phyloP scores from a whole-genome alignment of 2,113 vertebrate species.

The Capreolus pygargus region DNA sequence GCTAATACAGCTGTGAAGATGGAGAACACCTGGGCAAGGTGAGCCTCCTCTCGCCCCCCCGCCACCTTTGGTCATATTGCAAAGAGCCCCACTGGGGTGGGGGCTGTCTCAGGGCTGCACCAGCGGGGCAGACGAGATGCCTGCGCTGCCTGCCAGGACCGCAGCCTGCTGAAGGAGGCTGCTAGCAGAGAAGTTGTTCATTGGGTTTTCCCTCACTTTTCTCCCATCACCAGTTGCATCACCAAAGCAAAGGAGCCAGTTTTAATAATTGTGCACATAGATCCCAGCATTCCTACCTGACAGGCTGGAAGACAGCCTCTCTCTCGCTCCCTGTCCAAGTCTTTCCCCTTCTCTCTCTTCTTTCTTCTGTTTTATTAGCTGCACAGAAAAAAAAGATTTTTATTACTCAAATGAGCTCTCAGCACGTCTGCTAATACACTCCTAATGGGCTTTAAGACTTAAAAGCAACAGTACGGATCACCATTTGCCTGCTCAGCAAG shows the following conservation, averaged over 20 bases:
- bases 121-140: not conserved
- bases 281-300: not conserved
- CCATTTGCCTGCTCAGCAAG: constrained; percentile 83
- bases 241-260: not conserved
- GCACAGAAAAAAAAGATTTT: constrained; percentile 76
- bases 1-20: not conserved
- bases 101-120: not conserved
- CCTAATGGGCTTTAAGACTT: constrained; percentile 86
- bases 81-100: not conserved
- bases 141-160: not conserved
- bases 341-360: constrained; percentile 16
- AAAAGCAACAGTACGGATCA: constrained; percentile 82
- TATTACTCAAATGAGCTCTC: constrained; percentile 83
- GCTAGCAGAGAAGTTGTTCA: not conserved
- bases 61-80: not conserved
- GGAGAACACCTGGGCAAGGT: not conserved
- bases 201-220: not conserved
- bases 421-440: constrained; percentile 83
- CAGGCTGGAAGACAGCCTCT: not conserved
- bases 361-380: constrained; percentile 70
- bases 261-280: not conserved
- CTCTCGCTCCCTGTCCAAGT: not conserved
- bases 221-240: not conserved
- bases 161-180: not conserved
- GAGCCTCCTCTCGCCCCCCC: not conserved